Percentiles rank a stretch among this genome's conserved stretches.
Conservation (phyloP, 2,113 vertebrate genomes). For the Parus major region DNA sequence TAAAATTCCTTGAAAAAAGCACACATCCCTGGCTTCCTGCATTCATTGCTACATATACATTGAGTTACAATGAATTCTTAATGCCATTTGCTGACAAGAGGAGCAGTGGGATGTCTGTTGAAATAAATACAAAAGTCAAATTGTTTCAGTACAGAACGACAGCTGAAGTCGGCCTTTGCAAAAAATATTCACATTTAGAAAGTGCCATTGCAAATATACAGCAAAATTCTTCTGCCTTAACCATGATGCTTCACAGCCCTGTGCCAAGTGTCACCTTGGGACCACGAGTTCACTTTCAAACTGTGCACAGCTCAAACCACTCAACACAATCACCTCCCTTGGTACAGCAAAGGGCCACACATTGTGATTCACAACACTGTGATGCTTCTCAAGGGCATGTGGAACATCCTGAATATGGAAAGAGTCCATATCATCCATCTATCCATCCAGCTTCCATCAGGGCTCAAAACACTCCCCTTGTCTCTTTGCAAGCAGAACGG, state of each 20-base stretch:
- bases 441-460: background rate
- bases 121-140: conserved; percentile 72
- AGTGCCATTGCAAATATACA: conserved; percentile 77
- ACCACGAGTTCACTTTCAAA: background rate
- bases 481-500: background rate
- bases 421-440: background rate
- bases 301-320: conserved; percentile 53
- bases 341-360: background rate
- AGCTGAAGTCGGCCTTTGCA: background rate
- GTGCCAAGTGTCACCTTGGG: conserved; percentile 45
- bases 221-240: conserved; percentile 47
- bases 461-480: background rate
- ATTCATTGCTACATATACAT: background rate
- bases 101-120: background rate
- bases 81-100: background rate
- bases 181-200: conserved; percentile 70
- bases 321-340: background rate
- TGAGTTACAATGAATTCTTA: background rate
- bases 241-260: conserved; percentile 38
- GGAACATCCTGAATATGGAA: background rate
- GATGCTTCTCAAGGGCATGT: background rate
- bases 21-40: background rate
- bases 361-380: background rate
- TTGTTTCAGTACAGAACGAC: background rate
- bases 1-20: background rate